These are phyloP conservation scores for Agriotes lineatus DNA, from an alignment of 2,888 invertebrate species.

Conservation along the genomic window DNA sequence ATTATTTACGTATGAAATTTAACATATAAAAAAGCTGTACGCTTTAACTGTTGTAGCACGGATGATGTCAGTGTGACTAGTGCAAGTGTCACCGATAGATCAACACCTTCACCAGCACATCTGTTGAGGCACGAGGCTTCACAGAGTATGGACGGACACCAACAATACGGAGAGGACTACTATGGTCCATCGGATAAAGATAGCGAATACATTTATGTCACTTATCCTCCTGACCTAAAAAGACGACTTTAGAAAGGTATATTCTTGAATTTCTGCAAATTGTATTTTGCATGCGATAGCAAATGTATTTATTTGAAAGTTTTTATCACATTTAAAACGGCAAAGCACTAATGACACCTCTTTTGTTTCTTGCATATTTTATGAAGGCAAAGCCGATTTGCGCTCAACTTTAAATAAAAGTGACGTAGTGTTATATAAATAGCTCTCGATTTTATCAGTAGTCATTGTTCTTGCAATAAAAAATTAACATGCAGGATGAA, in stretches of 20 bases:
- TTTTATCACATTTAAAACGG: no score
- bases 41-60: conserved; percentile 72
- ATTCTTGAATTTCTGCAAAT: no score
- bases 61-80: conserved; percentile 79
- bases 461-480: no score
- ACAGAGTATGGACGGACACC: conserved; percentile 58
- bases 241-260: conserved; percentile 86
- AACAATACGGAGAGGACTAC: conserved; percentile 66
- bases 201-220: conserved; percentile 88
- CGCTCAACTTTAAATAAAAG: no score
- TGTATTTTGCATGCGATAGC: no score
- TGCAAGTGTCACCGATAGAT: conserved; percentile 76
- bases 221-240: conserved; percentile 89
- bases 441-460: no score
- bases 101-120: conserved; percentile 76
- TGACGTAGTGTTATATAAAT: no score
- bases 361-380: no score
- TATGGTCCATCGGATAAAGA: conserved; percentile 67
- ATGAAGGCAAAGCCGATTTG: no score
- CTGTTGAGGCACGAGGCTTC: conserved; percentile 66
- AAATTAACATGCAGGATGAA: no score
- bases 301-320: no score
- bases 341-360: no score
- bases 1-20: not conserved
- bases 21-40: not conserved